Base-by-base conservation (phyloP, 2,113 vertebrate genomes). In the Cettia cetti region DNA sequence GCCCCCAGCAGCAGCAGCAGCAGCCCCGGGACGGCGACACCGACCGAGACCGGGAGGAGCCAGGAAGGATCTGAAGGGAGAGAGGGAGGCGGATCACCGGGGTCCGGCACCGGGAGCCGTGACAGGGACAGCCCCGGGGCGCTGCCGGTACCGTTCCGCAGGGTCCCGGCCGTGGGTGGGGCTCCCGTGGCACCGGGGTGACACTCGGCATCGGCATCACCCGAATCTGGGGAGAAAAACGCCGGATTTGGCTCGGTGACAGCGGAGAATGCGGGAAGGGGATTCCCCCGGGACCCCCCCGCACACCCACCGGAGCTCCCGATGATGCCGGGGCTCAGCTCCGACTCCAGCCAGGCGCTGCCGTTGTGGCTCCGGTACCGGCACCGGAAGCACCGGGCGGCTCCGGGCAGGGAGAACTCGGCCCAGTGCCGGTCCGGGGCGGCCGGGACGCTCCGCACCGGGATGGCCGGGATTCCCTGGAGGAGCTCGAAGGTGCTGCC, bases 381-480 rank as follows among this genome's bases (percentile, higher is more conserved):
- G 59, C 95, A 96, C 23, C 11, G 13, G 30, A 86, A 81, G 28
- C 89, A 78, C 3, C 22, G 68, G 15, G 18, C 7, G 21, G 57
- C 6, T 5, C 6, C 52, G 2, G 71, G 59, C 61, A 95, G 44
- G 12, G 26, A 2, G 42, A 96, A 95, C 12, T 60, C 76, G 4
- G 37, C 91, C 7, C 4, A 3, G 66, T 90, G 40, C 4, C 18
- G 49, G 2, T 7, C 31, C 1, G 63, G 84, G 8, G 24, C 35
- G 59, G 40, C 68, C 0, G 28, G 2, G 5, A 81, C 0, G 17
- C 10, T 72, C 35, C 2, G 72, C 8, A 6, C 1, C 5, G 89
- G 39, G 3, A 26, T 2, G 5, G 1, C 16, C 2, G 14, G 53
- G 3, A 10, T 2, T 3, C 27, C 45, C 9, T 1, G 30, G 3